Base-by-base conservation (phyloP, 2,888 invertebrate genomes). In the Campoletis raptor region DNA sequence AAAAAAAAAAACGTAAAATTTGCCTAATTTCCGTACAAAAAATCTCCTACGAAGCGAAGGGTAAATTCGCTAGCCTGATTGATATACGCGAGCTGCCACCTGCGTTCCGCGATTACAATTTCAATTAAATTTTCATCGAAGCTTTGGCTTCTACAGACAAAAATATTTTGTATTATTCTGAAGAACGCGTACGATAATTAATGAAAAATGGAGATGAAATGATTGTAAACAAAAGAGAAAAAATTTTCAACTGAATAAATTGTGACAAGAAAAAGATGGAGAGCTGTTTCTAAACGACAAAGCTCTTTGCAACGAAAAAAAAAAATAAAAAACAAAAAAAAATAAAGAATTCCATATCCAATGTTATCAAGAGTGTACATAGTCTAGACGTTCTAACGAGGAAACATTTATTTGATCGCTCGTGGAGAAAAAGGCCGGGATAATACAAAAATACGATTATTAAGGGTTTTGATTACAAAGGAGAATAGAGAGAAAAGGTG, bases 241-340 rank as follows among this genome's bases (percentile, higher is more conserved):
- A 6, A n/a, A 8, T 54, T 54, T 21, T 57, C 12, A 21, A 24
- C 89, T 81, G 87, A 88, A 89, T 90, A 90, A 89, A 89, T 48
- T 37, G 61, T 30, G 64, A 48, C 52, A 64, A 81, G 72, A 45
- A 81, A 66, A 9, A 64, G n/a, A 81, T 52, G 66, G 30, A 24
- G 52, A 52, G 42, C 48, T 80, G 45, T 69, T 61, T 66, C 70
- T 79, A 52, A 66, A 79, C 70, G 78, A 74, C 80, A 48, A 72
- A 72, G 67, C 69, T 57, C 42, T 48, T 76, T 21, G 69, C 69
- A 54, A 12, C n/a, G n/a, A n/a, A n/a, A n/a, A n/a, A n/a, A n/a
- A n/a, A n/a, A n/a, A n/a, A n/a, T n/a, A n/a, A n/a, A n/a, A n/a
- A n/a, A n/a, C n/a, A 57, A 36, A 72, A 37, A 52, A 52, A 36